Evolutionary conservation across 23 tunicate genomes (phyloP).

Genomic region (Trididemnum clinides): DNA sequence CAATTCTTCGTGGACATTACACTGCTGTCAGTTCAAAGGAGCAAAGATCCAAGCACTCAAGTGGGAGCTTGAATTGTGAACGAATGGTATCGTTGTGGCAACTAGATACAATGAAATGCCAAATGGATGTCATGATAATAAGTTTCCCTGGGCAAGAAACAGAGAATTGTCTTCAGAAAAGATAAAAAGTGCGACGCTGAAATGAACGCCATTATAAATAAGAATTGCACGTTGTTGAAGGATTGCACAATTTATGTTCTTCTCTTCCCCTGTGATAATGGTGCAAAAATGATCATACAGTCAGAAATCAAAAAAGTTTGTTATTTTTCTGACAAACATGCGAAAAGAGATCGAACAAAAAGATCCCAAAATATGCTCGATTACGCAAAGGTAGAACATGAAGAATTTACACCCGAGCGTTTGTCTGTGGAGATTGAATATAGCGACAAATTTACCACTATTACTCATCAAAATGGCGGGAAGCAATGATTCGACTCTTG

Average conservation of each 20-base stretch:
- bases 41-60: conserved; percentile 7
- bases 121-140: not conserved
- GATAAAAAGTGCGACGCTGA: not conserved
- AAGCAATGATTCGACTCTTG: too few species aligned
- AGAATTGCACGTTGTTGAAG: not conserved
- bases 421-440: too few species aligned
- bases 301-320: not conserved
- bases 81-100: too few species aligned
- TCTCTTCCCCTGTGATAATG: not conserved
- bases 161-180: not conserved
- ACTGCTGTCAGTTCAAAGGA: not conserved
- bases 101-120: not conserved
- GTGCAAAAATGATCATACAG: not conserved
- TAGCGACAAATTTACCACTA: too few species aligned
- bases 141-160: not conserved
- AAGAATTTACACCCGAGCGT: too few species aligned
- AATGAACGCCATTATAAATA: not conserved
- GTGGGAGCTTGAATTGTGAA: conserved; percentile 1
- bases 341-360: not conserved
- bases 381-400: not conserved
- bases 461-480: too few species aligned
- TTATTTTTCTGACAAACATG: not conserved
- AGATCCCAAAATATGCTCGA: not conserved
- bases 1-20: not conserved
- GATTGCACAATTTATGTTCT: not conserved